These are phyloP conservation scores for Calliphora vicina DNA, from an alignment of 1,140 invertebrate genomes.

Conservation along the genomic window DNA sequence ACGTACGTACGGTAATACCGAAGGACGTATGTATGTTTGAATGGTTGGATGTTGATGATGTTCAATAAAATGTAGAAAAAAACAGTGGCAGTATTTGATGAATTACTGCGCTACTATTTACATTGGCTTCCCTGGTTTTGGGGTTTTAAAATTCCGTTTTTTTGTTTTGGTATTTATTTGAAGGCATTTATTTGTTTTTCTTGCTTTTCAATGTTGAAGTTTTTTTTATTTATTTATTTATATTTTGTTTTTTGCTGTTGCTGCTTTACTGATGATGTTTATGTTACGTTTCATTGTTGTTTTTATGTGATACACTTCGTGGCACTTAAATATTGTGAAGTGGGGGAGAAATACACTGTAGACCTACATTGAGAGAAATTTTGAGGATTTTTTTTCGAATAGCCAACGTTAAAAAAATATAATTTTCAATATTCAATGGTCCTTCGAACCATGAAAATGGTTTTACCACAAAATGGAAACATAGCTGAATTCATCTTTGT, in stretches of 20 bases:
- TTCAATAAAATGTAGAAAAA: neutral
- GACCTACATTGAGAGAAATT: no score
- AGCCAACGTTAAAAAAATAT: no score
- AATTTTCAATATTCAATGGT: no score
- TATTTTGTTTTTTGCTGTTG: neutral
- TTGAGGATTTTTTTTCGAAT: no score
- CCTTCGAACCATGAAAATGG: no score
- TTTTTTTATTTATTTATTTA: neutral
- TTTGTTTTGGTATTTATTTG: neutral
- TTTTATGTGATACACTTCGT: slow-evolving; percentile 18
- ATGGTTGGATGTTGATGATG: neutral
- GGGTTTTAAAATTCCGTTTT: neutral
- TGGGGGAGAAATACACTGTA: neutral
- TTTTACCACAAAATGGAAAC: no score
- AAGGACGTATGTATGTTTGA: no score
- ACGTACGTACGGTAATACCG: neutral
- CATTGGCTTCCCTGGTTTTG: neutral
- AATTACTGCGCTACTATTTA: slow-evolving; percentile 11
- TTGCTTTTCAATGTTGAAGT: neutral
- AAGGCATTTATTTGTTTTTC: neutral
- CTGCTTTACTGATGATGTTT: neutral
- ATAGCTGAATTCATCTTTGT: no score
- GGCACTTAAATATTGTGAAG: neutral
- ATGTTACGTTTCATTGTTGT: neutral
- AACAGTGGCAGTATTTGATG: neutral